Percentiles rank a stretch among this genome's conserved stretches.
Evolutionary conservation across 2,797 vertebrate genomes (phyloP).

Genomic region (Hafferia zeledoni): DNA sequence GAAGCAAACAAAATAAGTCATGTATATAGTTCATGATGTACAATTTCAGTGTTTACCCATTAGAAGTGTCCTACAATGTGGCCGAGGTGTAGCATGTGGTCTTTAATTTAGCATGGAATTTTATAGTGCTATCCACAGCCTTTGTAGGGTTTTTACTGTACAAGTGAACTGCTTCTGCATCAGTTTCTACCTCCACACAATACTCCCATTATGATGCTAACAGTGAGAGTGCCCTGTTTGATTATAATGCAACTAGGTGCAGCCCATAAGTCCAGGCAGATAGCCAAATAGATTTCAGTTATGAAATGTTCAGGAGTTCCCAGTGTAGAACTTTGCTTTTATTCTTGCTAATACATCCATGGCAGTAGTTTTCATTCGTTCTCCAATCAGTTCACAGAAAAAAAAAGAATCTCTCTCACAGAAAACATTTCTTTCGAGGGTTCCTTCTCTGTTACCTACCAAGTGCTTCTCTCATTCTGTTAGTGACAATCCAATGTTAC

Average conservation of each 20-base stretch:
- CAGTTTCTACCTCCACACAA: neutral
- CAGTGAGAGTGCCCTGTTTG: conserved; percentile 35
- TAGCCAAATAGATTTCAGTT: conserved; percentile 45
- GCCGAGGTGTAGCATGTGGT: neutral
- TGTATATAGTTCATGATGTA: neutral
- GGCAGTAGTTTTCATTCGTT: neutral
- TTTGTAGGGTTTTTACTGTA: neutral
- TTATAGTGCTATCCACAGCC: neutral
- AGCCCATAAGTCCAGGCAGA: conserved; percentile 43
- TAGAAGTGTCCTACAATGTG: accelerated
- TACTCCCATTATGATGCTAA: neutral
- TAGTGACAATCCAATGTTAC: neutral
- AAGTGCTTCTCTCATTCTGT: neutral
- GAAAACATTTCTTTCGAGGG: neutral
- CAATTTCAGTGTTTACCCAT: neutral
- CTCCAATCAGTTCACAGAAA: neutral
- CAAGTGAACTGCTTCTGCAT: neutral
- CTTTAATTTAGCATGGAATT: neutral
- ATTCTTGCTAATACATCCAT: neutral
- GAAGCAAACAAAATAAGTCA: neutral
- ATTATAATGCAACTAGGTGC: conserved; percentile 8
- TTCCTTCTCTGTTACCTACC: neutral
- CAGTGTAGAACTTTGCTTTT: neutral
- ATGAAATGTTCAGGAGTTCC: conserved; percentile 24
- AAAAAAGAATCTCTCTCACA: neutral